Conservation (phyloP, 2,113 vertebrate species). For the Myotis yumanensis region DNA sequence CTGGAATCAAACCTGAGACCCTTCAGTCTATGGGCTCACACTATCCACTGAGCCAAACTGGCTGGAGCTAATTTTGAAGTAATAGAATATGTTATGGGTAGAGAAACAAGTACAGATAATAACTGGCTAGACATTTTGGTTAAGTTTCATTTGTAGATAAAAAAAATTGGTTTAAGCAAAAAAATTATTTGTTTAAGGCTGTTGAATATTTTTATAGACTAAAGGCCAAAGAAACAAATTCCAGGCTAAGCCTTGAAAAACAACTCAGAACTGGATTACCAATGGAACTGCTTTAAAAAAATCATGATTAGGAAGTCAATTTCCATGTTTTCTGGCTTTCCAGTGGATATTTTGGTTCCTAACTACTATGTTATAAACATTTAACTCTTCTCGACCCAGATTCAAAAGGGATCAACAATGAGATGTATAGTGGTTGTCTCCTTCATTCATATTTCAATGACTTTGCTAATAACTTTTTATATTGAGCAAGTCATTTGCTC, state of each 20-base stretch:
- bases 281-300: not conserved
- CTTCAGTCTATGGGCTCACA: too few species aligned
- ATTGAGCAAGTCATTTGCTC: not conserved
- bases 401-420: conserved; percentile 2
- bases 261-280: not conserved
- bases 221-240: not conserved
- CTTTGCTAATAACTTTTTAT: conserved; percentile 1
- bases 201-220: conserved; percentile 15
- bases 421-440: not conserved
- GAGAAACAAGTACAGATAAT: not conserved
- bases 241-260: not conserved
- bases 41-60: too few species aligned
- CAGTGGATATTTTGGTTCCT: conserved; percentile 24
- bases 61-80: not conserved
- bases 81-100: not conserved
- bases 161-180: conserved; percentile 25
- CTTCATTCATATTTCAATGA: not conserved
- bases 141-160: conserved; percentile 3
- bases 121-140: conserved; percentile 3
- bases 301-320: not conserved
- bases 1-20: too few species aligned
- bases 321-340: conserved; percentile 27
- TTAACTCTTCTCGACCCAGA: not conserved
- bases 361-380: not conserved
- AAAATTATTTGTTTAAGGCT: not conserved